Base-by-base conservation (phyloP, 2,797 vertebrate genomes). In the Manis crassicaudata region DNA sequence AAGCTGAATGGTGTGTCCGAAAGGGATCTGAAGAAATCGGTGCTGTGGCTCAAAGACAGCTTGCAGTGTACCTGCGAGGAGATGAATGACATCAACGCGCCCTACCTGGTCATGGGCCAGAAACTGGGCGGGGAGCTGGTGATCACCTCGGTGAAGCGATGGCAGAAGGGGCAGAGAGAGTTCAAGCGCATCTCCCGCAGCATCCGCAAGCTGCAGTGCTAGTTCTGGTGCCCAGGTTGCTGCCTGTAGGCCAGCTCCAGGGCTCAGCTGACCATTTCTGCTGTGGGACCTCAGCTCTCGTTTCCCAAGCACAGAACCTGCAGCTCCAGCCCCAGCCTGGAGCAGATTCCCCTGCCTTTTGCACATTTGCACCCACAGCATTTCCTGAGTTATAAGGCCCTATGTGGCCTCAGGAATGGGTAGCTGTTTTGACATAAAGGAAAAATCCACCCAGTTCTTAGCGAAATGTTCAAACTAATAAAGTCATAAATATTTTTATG, bases 21-120 rank as follows among this genome's bases (percentile, higher is more conserved):
- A 94, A 98, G 99, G 12, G 99, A 99, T 98, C 98, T 99, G 97
- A 99, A 98, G 98, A 99, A 99, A 98, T 99, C 99, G 0, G 99
- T 99, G 96, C 98, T 99, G 96, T 99, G 99, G 99, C 99, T 99
- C 97, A 99, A 99, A 98, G 99, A 99, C 96, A 99, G 99, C 96
- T 98, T 99, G 97, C 99, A 99, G 98, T 99, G 99, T 98, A 99
- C 99, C 98, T 99, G 99, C 0, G 99, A 99, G 0, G 99, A 99
- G 98, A 99, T 99, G 99, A 99, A 99, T 0, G 99, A 99, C 99
- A 99, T 99, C 98, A 99, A 99, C 0, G 99, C 99, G 0, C 99
- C 99, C 96, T 99, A 99, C 98, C 99, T 99, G 98, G 99, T 99
- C 98, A 99, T 99, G 99, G 99, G 99, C 97, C 99, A 99, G 98